phyloP scores from a whole-genome alignment of 2,888 invertebrate species.

The Caenorhabditis becei region DNA sequence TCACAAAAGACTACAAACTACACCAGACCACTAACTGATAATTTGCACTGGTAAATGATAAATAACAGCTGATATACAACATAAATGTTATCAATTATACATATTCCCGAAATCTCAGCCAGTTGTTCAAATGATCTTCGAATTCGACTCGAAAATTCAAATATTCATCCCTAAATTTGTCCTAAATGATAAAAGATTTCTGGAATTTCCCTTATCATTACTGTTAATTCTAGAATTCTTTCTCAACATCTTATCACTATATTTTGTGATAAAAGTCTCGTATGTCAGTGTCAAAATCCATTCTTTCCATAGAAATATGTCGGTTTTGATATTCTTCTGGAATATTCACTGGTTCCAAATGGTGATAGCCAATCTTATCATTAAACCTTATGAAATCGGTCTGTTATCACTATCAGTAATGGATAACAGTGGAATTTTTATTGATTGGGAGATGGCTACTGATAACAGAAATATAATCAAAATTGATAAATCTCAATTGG shows the following conservation, averaged over 20 bases:
- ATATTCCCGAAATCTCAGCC: too few relatives aligned
- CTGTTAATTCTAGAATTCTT: slow-evolving; percentile 11
- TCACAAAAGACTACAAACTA: too few relatives aligned
- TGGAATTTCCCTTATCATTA: slow-evolving; percentile 7
- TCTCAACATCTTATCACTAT: not conserved
- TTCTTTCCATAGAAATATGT: slow-evolving; percentile 28
- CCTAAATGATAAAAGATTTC: not conserved
- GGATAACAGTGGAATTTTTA: slow-evolving; percentile 8
- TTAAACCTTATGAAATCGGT: slow-evolving; percentile 30
- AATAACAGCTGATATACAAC: too few relatives aligned
- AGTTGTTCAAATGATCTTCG: too few relatives aligned
- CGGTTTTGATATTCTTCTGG: not conserved
- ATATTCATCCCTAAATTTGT: slow-evolving; percentile 2
- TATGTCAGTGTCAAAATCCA: not conserved
- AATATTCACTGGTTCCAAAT: slow-evolving; percentile 23
- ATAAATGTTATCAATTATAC: too few relatives aligned
- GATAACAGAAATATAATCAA: too few relatives aligned
- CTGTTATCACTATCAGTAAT: not conserved
- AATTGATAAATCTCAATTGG: not conserved
- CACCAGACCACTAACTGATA: too few relatives aligned
- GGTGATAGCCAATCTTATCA: slow-evolving; percentile 14
- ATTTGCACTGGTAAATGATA: too few relatives aligned
- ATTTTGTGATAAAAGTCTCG: not conserved
- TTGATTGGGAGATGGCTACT: not conserved
- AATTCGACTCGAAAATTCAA: too few relatives aligned